Conservation (phyloP, 1,140 invertebrate genomes). For the Apis dorsata region DNA sequence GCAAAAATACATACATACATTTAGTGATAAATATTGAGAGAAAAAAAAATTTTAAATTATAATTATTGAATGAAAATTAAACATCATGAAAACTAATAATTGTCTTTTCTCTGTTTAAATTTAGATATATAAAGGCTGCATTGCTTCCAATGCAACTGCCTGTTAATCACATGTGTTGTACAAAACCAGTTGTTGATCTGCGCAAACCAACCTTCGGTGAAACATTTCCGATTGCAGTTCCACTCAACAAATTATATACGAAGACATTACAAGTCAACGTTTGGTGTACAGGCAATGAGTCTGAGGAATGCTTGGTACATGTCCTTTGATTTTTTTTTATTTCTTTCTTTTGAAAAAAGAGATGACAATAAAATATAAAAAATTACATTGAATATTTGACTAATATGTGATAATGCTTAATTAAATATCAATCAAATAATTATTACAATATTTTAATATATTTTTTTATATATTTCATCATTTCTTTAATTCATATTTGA, state of each 20-base stretch:
- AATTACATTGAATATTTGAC: background rate
- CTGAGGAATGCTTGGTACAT: constrained; percentile 92
- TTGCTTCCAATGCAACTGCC: constrained; percentile 86
- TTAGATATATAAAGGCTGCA: constrained; percentile 89
- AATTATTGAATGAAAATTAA: background rate
- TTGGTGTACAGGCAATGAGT: constrained; percentile 84
- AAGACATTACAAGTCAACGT: constrained; percentile 95
- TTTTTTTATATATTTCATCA: background rate
- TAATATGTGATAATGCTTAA: background rate
- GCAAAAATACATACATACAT: no score
- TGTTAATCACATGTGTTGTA: constrained; percentile 84
- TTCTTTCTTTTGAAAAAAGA: constrained; percentile 39
- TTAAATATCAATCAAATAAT: background rate
- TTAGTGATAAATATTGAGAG: no score
- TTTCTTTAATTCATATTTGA: background rate
- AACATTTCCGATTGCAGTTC: constrained; percentile 88
- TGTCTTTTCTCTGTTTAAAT: constrained; percentile 36
- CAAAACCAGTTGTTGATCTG: constrained; percentile 86
- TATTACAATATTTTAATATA: background rate
- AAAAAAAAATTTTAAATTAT: background rate
- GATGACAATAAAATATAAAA: background rate
- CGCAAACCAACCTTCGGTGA: constrained; percentile 90
- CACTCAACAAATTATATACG: constrained; percentile 87
- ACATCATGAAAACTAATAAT: background rate
- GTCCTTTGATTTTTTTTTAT: background rate